These are phyloP conservation scores for Columba guinea DNA, from an alignment of 2,797 vertebrate species.

Conservation along the genomic window DNA sequence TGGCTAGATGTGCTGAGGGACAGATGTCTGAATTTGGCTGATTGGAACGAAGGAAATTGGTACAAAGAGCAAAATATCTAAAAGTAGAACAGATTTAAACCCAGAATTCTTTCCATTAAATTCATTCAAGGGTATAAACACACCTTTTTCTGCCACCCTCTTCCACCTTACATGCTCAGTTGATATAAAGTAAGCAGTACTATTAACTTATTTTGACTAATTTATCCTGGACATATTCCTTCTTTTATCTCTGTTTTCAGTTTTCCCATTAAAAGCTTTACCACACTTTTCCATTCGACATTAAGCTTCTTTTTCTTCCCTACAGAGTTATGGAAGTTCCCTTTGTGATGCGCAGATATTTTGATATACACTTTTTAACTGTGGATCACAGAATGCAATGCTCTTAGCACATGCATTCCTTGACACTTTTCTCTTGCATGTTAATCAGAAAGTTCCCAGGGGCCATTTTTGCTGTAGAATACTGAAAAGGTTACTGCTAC, in stretches of 20 bases:
- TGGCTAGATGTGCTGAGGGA: background rate
- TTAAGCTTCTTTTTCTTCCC: background rate
- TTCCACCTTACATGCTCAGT: background rate
- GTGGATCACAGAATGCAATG: slow-evolving; percentile 14
- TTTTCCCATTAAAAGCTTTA: background rate
- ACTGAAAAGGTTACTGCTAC: background rate
- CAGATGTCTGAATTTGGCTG: background rate
- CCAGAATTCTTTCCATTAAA: background rate
- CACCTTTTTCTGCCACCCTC: background rate
- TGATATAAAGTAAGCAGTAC: background rate
- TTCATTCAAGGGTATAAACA: background rate
- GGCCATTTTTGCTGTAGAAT: background rate
- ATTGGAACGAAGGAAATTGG: background rate
- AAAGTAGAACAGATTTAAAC: background rate
- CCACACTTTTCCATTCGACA: background rate
- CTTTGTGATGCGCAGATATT: background rate
- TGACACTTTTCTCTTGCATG: slow-evolving; percentile 17
- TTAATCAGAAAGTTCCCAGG: slow-evolving; percentile 17
- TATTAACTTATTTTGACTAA: background rate
- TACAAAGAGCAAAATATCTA: background rate
- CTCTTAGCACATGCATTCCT: slow-evolving; percentile 15
- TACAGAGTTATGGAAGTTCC: background rate
- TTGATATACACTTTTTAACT: background rate
- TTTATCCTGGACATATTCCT: background rate
- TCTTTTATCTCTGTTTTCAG: background rate